Evolutionary conservation across 2,888 invertebrate species (phyloP).

Genomic region (Oscheius sp.): DNA sequence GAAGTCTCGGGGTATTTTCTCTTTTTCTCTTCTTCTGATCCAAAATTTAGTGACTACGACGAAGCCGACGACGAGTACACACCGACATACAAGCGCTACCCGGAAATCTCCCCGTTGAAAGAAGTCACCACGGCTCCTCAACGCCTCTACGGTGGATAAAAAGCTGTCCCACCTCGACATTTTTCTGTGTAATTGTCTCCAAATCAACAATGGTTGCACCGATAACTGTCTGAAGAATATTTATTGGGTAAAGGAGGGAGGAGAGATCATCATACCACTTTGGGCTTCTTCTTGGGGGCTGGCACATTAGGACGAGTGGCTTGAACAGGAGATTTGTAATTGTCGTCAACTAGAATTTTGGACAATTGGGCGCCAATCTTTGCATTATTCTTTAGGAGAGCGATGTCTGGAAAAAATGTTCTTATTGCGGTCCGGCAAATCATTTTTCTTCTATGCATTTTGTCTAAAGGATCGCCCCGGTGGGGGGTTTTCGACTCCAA

Average conservation of each 20-base stretch:
- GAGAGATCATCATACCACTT: constrained; percentile 44
- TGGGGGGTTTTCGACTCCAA: no score
- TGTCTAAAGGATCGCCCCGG: no score
- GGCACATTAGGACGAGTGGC: neutral
- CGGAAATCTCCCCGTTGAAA: constrained; percentile 11
- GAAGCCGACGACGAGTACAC: constrained; percentile 30
- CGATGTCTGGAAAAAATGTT: constrained; percentile 82
- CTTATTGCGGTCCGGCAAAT: no score
- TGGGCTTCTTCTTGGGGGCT: constrained; percentile 36
- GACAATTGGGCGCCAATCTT: constrained; percentile 85
- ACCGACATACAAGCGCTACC: neutral
- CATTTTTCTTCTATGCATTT: no score
- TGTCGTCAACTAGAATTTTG: constrained; percentile 68
- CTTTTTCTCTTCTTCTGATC: no score
- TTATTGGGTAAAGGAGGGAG: constrained; percentile 5
- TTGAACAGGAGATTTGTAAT: neutral
- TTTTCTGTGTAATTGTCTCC: constrained; percentile 61
- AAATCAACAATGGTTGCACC: constrained; percentile 73
- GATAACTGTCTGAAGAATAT: constrained; percentile 65
- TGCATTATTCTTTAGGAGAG: constrained; percentile 92
- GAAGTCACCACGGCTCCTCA: constrained; percentile 2
- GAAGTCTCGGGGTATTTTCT: constrained; percentile 36
- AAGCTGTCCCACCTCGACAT: constrained; percentile 77
- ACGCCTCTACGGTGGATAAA: constrained; percentile 22
- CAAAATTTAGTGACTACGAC: constrained; percentile 29